Evolutionary conservation across 1,140 invertebrate genomes (phyloP).

Genomic region (Hestina assimilis): DNA sequence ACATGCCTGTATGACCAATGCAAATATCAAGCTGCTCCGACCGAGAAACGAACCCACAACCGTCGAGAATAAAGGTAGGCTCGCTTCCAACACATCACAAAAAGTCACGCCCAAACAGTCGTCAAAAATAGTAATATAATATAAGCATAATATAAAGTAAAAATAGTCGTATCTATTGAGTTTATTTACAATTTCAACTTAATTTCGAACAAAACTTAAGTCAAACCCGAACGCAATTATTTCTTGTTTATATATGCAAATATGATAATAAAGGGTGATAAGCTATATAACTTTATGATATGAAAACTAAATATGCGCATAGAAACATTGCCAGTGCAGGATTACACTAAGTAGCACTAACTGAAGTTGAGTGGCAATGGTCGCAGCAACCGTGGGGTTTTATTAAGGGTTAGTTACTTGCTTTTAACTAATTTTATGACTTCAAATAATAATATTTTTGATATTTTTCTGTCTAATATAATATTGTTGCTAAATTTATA

Average conservation of each 20-base stretch:
- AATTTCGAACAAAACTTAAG: no score
- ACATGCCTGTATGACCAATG: no score
- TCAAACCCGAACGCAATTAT: not conserved
- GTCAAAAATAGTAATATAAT: no score
- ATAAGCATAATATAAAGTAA: no score
- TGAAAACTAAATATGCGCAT: conserved; percentile 16
- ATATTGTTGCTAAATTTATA: not conserved
- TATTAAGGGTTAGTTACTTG: not conserved
- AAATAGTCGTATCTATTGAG: no score
- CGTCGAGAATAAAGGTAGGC: no score
- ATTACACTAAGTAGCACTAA: conserved; percentile 18
- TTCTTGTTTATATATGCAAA: not conserved
- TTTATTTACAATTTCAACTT: no score
- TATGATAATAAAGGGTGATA: conserved; percentile 6
- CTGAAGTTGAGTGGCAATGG: conserved; percentile 15
- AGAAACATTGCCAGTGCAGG: conserved; percentile 8
- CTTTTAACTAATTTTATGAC: not conserved
- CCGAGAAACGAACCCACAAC: no score
- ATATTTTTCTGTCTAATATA: not conserved
- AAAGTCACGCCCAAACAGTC: no score
- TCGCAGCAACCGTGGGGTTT: not conserved
- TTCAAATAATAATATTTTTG: no score
- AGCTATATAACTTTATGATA: conserved; percentile 14
- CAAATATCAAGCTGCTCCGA: no score
- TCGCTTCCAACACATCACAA: no score